Conservation (phyloP, 2,113 vertebrate genomes). For the Thamnophis sirtalis region DNA sequence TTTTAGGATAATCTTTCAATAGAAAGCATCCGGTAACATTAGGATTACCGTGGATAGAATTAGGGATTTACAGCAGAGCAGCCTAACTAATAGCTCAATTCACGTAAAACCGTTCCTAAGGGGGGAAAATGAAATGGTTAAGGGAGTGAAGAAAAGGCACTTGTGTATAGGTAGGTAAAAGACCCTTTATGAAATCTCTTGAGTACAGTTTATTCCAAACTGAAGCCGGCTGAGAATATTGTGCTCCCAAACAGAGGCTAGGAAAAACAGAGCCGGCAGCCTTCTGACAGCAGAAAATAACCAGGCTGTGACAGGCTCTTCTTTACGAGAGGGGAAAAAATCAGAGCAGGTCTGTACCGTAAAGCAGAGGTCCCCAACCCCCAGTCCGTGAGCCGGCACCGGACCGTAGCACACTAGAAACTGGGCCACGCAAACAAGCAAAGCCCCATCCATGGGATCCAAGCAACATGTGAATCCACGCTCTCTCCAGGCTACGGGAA, state of each 20-base stretch:
- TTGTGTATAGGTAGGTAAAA: background rate
- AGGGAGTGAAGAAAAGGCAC: background rate
- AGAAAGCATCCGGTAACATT: background rate
- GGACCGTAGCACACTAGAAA: too few species aligned
- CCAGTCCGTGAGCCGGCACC: too few species aligned
- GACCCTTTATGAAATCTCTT: background rate
- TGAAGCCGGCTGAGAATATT: background rate
- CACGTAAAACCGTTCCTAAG: background rate
- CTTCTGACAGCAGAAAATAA: background rate
- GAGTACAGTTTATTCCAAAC: background rate
- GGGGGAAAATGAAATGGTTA: background rate
- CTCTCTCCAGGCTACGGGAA: too few species aligned
- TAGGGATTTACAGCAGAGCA: background rate
- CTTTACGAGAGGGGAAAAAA: background rate
- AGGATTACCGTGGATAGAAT: background rate
- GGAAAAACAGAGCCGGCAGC: background rate
- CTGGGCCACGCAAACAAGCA: too few species aligned
- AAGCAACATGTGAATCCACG: too few species aligned
- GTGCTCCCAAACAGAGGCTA: background rate
- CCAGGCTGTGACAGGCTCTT: background rate
- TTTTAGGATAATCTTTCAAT: fast-evolving
- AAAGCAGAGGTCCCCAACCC: too few species aligned
- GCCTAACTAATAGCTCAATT: background rate
- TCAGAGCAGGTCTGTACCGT: background rate
- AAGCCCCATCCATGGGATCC: too few species aligned